A percentile compares a stretch with the other conserved stretches of the same genome.
phyloP scores from a whole-genome alignment of 2,797 vertebrate species.

The Gymnoscopelus braueri region DNA sequence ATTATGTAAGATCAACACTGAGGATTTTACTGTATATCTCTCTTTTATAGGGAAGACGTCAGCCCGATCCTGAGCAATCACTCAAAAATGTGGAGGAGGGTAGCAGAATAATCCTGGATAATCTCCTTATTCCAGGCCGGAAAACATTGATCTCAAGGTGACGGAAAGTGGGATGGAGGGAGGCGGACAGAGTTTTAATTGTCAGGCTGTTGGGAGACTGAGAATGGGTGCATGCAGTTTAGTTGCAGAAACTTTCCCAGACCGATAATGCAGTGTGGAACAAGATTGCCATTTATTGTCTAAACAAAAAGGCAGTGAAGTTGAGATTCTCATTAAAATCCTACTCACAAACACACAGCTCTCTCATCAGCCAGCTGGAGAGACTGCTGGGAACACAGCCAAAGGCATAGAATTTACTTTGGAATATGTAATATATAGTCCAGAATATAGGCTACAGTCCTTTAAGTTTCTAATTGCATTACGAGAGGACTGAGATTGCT shows the following conservation, averaged over 20 bases:
- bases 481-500: background rate
- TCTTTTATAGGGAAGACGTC: conserved; percentile 55
- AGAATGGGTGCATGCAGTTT: conserved; percentile 26
- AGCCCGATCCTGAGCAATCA: conserved; percentile 68
- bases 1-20: too few species aligned
- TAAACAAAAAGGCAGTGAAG: conserved; percentile 52
- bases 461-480: conserved; percentile 30
- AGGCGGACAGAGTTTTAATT: conserved; percentile 34
- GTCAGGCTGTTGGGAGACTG: conserved; percentile 32
- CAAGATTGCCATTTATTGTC: background rate
- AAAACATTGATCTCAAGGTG: conserved; percentile 73
- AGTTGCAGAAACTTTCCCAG: conserved; percentile 3
- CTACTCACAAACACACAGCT: conserved; percentile 22
- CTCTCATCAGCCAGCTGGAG: conserved; percentile 53
- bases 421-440: conserved; percentile 29
- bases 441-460: background rate
- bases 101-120: conserved; percentile 64
- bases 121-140: conserved; percentile 78
- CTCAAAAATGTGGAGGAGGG: conserved; percentile 62
- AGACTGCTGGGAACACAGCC: conserved; percentile 55
- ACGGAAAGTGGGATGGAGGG: conserved; percentile 21
- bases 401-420: conserved; percentile 55
- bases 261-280: conserved; percentile 2
- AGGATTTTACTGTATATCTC: too few species aligned
- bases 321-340: conserved; percentile 43